A percentile compares a stretch with the other conserved stretches of the same genome.
These are phyloP conservation scores for Rhagoletis pomonella DNA, from an alignment of 1,140 invertebrate genomes.

Conservation along the genomic window DNA sequence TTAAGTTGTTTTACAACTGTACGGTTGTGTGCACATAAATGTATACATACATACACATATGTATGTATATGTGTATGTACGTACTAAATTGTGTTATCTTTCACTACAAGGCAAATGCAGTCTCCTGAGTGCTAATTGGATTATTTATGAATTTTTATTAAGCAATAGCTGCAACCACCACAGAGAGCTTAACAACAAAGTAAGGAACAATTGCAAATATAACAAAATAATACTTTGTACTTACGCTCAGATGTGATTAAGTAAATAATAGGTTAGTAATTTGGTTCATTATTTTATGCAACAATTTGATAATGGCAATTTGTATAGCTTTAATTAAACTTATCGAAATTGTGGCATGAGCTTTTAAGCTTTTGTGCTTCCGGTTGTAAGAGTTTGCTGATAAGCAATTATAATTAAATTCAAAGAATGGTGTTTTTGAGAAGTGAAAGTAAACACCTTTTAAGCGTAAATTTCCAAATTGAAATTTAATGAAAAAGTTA, in stretches of 20 bases:
- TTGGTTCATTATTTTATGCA: not conserved
- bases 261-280: conserved; percentile 1
- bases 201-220: no score
- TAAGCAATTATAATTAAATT: not conserved
- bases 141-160: not conserved
- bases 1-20: no score
- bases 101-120: not conserved
- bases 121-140: conserved; percentile 30
- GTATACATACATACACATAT: not conserved
- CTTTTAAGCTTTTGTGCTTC: not conserved
- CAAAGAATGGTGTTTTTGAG: not conserved
- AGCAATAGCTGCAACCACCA: not conserved
- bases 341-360: not conserved
- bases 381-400: not conserved
- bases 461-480: no score
- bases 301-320: conserved; percentile 24
- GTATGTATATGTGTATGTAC: not conserved
- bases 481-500: no score
- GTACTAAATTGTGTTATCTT: not conserved
- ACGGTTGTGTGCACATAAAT: no score
- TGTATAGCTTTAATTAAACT: conserved; percentile 11
- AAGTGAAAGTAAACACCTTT: not conserved
- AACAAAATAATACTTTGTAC: no score
- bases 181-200: not conserved
- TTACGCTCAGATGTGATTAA: not conserved